Base-by-base conservation (phyloP, 2,888 invertebrate genomes). In the Acanthosoma haemorrhoidale region DNA sequence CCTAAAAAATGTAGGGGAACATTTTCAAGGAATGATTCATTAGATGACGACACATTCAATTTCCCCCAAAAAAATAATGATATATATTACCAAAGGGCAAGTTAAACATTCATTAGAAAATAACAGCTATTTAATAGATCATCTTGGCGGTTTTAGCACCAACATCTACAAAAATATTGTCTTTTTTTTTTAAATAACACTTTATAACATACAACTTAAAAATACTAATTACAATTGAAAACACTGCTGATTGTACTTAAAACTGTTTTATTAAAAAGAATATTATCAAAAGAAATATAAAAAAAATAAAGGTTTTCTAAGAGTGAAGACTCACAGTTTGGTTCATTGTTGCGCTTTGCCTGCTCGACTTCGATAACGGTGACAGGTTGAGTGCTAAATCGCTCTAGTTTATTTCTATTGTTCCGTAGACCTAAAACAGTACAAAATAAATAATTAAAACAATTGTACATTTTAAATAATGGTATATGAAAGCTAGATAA, bases 301-400 rank as follows among this genome's bases (percentile, higher is more conserved):
- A n/a, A 9, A 36, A n/a, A 36, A 8, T 21, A 38, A 61, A n/a
- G 16, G 29, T 34, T 31, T 31, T 34, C 16, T 16, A 32, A 32
- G 11, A 29, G 25, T 67, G 32, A 34, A 60, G 32, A 69, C 63
- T 63, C 39, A 69, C 69, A 69, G 34, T 32, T 63, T 16, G 68
- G 71, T 5, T 73, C 72, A 66, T 74, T 75, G 83, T 80, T 84
- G 82, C 73, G 83, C 83, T 77, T 83, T 81, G 64, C 78, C 25
- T 84, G 84, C 75, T 83, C 82, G n/a, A 87, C 84, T 78, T 88
- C 88, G 71, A 85, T 84, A 73, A 84, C 82, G 2, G 88, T 87
- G 36, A 91, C 85, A 1, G 91, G 90, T 81, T 91, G 90, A 1
- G 90, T 90, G 75, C 85, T 84, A 80, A 87, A 88, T 60, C 76